Percentiles rank a stretch among this genome's conserved stretches.
Evolutionary conservation across 2,888 invertebrate genomes (phyloP).

Genomic region (Epinotia nisella): DNA sequence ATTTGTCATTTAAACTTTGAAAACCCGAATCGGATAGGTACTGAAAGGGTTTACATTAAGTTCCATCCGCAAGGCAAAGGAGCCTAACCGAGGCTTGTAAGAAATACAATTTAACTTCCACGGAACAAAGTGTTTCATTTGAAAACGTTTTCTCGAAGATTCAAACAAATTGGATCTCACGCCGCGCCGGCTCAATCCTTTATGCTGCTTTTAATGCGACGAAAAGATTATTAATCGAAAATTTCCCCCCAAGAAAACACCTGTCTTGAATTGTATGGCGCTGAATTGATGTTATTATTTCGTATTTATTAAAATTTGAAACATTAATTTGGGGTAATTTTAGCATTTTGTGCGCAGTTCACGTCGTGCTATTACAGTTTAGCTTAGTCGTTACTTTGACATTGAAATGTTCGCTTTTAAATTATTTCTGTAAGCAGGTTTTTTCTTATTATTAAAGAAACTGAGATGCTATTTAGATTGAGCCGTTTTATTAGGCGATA

Average conservation of each 20-base stretch:
- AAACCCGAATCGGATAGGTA: constrained; percentile 60
- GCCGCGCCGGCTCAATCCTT: constrained; percentile 77
- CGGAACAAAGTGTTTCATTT: constrained; percentile 76
- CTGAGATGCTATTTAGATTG: not conserved
- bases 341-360: constrained; percentile 26
- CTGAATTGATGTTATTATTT: constrained; percentile 44
- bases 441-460: constrained; percentile 4
- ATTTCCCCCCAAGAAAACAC: constrained; percentile 65
- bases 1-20: constrained; percentile 49
- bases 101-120: constrained; percentile 80
- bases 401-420: constrained; percentile 23
- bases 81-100: constrained; percentile 66
- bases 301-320: constrained; percentile 40
- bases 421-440: constrained; percentile 1
- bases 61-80: constrained; percentile 63
- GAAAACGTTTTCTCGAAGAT: constrained; percentile 76
- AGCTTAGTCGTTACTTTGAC: constrained; percentile 31
- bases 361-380: constrained; percentile 31
- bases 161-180: constrained; percentile 81
- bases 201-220: constrained; percentile 74
- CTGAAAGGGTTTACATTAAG: constrained; percentile 65
- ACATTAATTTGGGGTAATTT: constrained; percentile 38
- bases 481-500: no score
- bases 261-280: constrained; percentile 65
- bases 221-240: constrained; percentile 79